These are phyloP conservation scores for Nannobrachium achirus DNA, from an alignment of 2,113 vertebrate species.

Conservation along the genomic window DNA sequence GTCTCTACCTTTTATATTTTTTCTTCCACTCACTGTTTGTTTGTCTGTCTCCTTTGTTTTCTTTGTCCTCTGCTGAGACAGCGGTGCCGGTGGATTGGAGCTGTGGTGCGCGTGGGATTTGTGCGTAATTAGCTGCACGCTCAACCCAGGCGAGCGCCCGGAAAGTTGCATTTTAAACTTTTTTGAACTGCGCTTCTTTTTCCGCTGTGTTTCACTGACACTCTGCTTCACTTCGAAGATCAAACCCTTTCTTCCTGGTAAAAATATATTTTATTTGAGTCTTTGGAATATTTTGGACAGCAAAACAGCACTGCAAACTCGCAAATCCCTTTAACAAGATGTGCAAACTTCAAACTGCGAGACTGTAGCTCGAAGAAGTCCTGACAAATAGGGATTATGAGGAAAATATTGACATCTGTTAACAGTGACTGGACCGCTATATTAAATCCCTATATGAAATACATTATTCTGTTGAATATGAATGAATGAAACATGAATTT, in stretches of 20 bases:
- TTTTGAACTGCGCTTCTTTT: conserved; percentile 72
- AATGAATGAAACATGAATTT: background rate
- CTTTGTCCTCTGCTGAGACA: conserved; percentile 78
- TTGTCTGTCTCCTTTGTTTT: conserved; percentile 80
- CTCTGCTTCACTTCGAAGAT: conserved; percentile 76
- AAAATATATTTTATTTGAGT: conserved; percentile 71
- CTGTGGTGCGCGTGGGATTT: conserved; percentile 75
- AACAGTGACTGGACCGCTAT: conserved; percentile 48
- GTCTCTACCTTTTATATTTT: conserved; percentile 72
- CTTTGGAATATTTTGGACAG: conserved; percentile 72
- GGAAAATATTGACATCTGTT: conserved; percentile 33
- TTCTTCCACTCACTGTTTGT: conserved; percentile 75
- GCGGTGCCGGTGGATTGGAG: conserved; percentile 73
- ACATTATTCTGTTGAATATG: background rate
- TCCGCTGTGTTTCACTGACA: conserved; percentile 71
- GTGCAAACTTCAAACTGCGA: conserved; percentile 69
- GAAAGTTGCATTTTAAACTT: conserved; percentile 77
- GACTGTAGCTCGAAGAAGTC: conserved; percentile 35
- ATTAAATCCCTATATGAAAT: conserved; percentile 15
- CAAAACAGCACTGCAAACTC: conserved; percentile 69
- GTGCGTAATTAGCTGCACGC: conserved; percentile 82
- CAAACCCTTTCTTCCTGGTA: conserved; percentile 75
- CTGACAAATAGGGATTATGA: conserved; percentile 24
- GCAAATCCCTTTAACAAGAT: conserved; percentile 73
- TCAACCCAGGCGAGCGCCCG: conserved; percentile 66